Percentiles rank a stretch among this genome's conserved stretches.
Conservation (phyloP, 2,888 invertebrate species). For the Thereva nobilitata region DNA sequence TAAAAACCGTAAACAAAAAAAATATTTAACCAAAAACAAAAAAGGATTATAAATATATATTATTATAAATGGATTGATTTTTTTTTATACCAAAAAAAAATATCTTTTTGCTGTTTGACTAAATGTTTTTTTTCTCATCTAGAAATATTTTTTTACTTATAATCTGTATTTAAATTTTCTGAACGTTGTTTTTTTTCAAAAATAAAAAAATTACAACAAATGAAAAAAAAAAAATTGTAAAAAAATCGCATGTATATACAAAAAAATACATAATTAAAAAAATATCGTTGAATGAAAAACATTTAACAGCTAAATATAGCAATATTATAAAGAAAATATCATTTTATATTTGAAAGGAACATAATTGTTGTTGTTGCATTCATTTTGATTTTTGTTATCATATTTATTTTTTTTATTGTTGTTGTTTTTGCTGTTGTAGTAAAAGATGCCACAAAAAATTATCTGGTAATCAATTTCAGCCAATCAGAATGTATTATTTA, state of each 20-base stretch:
- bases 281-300: slow-evolving; percentile 11
- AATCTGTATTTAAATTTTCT: no score
- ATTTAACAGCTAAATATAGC: slow-evolving; percentile 19
- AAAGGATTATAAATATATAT: background rate
- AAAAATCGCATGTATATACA: background rate
- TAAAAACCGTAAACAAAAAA: slow-evolving; percentile 16
- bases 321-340: slow-evolving; percentile 16
- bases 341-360: slow-evolving; percentile 29
- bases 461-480: slow-evolving; percentile 4
- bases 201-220: background rate
- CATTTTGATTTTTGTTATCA: slow-evolving; percentile 11
- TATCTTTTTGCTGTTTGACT: background rate
- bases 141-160: background rate
- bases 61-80: background rate
- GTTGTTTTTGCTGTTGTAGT: background rate
- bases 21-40: slow-evolving; percentile 1
- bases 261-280: slow-evolving; percentile 26
- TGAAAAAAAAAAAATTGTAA: background rate
- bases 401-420: background rate
- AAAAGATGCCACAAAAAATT: background rate
- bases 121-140: background rate
- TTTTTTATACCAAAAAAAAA: background rate
- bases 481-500: slow-evolving; percentile 4
- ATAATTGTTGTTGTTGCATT: slow-evolving; percentile 3
- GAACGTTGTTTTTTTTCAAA: no score